Evolutionary conservation across 2,113 vertebrate species (phyloP), one percentile per base, ranked within the genome.

Genomic region (Daphoenositta chrysoptera): DNA sequence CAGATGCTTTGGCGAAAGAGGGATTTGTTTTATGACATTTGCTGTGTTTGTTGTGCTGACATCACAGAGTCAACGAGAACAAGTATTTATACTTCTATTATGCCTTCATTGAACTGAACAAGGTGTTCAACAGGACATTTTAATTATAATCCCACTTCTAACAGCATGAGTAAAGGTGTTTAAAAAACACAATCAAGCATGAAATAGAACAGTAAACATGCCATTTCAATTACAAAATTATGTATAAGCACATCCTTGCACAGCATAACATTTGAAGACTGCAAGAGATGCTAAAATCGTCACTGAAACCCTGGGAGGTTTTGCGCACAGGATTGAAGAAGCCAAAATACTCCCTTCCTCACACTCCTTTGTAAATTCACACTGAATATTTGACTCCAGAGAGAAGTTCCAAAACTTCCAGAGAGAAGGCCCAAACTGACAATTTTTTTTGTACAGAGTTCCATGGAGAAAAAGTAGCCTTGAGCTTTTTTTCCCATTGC

Each of bases 201-300:
- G 97, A 97, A 97, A 97, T 97, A 96, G 96, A 97, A 97, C 72
- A 91, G 88, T 97, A 96, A 97, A 96, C 97, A 97, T 95, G 92
- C 86, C 92, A 93, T 95, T 97, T 93, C 88, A 77, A 94, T 97
- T 95, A 94, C 93, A 96, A 91, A 93, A 96, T 96, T 97, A 91
- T 91, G 87, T 82, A 75, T 93, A 95, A 94, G 89, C 87, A 94
- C 89, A 94, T 87, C 96, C 82, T 87, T 95, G 80, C 92, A 80
- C n/a, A 95, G 76, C 73, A 86, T 63, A 97, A 83, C 90, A 92
- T 90, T 97, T 80, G 69, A 94, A 89, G 92, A 87, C 53, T 71
- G 77, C 7, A 39, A 91, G 66, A 94, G 91, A 84, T 64, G 35
- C 69, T 90, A 71, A 87, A 93, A 70, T 94, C 95, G 82, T 94